Conservation (phyloP, 2,888 invertebrate genomes). For the Galerucella nymphaeae region DNA sequence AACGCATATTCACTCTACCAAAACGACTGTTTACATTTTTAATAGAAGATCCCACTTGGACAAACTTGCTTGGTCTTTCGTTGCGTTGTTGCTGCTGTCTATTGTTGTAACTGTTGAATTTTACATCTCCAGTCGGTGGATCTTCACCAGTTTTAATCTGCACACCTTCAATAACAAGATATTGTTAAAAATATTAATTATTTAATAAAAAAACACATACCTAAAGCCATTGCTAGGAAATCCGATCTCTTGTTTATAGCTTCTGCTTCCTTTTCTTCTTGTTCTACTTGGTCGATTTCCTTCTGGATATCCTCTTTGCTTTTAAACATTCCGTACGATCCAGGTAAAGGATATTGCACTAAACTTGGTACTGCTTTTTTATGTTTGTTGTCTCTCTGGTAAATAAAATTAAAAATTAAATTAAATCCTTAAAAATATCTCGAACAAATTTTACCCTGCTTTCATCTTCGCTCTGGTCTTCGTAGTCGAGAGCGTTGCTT, state of each 20-base stretch:
- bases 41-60: slow-evolving; percentile 22
- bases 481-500: slow-evolving; percentile 77
- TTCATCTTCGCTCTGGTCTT: slow-evolving; percentile 64
- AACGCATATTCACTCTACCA: slow-evolving; percentile 46
- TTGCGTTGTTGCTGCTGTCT: slow-evolving; percentile 42
- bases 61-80: slow-evolving; percentile 13
- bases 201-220: slow-evolving; percentile 17
- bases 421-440: neutral
- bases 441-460: slow-evolving; percentile 46
- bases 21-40: slow-evolving; percentile 40
- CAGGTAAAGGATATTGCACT: slow-evolving; percentile 63
- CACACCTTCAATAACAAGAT: slow-evolving; percentile 57
- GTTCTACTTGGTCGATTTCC: slow-evolving; percentile 38
- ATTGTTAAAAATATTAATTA: neutral
- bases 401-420: slow-evolving; percentile 2
- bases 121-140: slow-evolving; percentile 57
- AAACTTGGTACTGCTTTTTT: slow-evolving; percentile 58
- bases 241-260: slow-evolving; percentile 62
- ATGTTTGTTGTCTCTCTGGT: neutral
- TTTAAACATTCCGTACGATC: slow-evolving; percentile 49
- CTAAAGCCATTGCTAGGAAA: slow-evolving; percentile 69
- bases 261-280: slow-evolving; percentile 44
- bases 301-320: slow-evolving; percentile 44
- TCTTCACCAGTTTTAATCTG: slow-evolving; percentile 63
- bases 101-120: slow-evolving; percentile 60